phyloP scores from a whole-genome alignment of 2,888 invertebrate genomes.

The Dicyrtomina minuta region DNA sequence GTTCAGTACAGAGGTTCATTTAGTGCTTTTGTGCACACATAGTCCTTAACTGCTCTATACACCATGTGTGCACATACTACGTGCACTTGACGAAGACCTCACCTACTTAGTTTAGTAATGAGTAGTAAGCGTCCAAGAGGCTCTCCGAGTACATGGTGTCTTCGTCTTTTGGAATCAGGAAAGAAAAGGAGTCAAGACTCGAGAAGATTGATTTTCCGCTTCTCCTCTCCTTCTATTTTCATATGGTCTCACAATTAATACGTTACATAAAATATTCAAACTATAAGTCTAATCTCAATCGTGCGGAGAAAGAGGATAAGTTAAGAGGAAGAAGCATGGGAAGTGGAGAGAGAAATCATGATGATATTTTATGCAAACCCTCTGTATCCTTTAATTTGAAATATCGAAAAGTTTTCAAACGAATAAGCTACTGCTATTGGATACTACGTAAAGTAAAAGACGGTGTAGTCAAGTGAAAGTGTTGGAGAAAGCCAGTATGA shows the following conservation, averaged over 20 bases:
- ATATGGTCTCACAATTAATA: too few species aligned
- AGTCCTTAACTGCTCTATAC: too few species aligned
- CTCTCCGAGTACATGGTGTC: background rate
- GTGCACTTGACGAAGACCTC: too few species aligned
- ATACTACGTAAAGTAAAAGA: background rate
- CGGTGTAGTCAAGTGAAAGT: background rate
- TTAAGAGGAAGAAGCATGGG: too few species aligned
- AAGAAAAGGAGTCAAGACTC: conserved; percentile 11
- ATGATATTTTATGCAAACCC: conserved; percentile 21
- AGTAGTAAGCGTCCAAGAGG: conserved; percentile 14
- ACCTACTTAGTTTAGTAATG: too few species aligned
- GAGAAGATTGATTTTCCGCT: conserved; percentile 7
- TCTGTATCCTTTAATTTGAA: conserved; percentile 22
- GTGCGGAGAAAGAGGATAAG: background rate
- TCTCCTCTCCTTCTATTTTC: background rate
- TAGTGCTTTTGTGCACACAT: too few species aligned
- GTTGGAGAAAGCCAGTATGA: background rate
- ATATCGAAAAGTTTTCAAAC: background rate
- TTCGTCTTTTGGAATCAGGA: conserved; percentile 18
- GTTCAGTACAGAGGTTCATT: too few species aligned
- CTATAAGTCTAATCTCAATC: too few species aligned
- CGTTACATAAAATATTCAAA: too few species aligned
- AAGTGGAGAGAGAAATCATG: conserved; percentile 10
- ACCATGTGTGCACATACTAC: too few species aligned
- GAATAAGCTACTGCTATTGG: background rate